Evolutionary conservation across 2,888 invertebrate genomes (phyloP).

Genomic region (Agrochola circellaris): DNA sequence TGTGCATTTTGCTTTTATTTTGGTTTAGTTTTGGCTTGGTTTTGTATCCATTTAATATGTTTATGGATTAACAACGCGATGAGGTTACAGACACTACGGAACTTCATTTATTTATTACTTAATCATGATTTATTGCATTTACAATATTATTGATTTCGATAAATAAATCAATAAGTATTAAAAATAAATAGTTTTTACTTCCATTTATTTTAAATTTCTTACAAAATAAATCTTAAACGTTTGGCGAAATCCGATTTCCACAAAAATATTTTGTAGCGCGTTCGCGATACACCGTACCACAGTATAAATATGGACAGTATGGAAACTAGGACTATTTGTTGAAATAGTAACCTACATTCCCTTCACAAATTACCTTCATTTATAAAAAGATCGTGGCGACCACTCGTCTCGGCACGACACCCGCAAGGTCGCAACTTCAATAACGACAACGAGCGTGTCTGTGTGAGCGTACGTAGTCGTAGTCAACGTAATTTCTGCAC

Average conservation of each 20-base stretch:
- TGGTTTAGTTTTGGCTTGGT: slow-evolving; percentile 2
- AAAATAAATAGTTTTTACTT: not conserved
- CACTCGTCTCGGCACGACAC: too few relatives aligned
- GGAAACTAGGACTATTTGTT: too few relatives aligned
- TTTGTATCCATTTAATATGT: not conserved
- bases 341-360: too few relatives aligned
- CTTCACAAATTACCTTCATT: too few relatives aligned
- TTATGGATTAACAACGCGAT: not conserved
- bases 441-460: too few relatives aligned
- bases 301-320: too few relatives aligned
- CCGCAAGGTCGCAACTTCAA: too few relatives aligned
- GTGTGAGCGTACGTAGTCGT: too few relatives aligned
- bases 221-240: not conserved
- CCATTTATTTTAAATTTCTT: not conserved
- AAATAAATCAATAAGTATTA: slow-evolving; percentile 40
- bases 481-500: too few relatives aligned
- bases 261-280: not conserved
- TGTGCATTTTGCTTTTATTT: slow-evolving; percentile 10
- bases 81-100: not conserved
- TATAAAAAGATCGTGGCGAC: too few relatives aligned
- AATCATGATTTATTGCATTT: slow-evolving; percentile 60
- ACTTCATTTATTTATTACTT: slow-evolving; percentile 14
- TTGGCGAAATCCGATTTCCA: not conserved
- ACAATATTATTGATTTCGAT: slow-evolving; percentile 43
- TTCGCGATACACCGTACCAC: not conserved